phyloP scores from a whole-genome alignment of 1,140 invertebrate species.

The Scaptomyza graminum region DNA sequence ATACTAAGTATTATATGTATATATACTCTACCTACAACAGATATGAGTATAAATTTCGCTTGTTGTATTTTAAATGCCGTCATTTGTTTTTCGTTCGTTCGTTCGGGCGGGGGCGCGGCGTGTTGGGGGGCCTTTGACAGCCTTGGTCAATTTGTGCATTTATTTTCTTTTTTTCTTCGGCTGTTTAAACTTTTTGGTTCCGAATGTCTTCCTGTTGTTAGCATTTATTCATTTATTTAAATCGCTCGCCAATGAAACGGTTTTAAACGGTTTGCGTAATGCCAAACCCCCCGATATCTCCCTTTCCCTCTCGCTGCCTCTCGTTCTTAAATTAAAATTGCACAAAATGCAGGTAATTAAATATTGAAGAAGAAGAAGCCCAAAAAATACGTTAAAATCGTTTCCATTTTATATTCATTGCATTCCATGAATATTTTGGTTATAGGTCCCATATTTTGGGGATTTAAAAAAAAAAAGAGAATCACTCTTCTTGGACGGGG shows the following conservation, averaged over 20 bases:
- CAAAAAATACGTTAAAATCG: background rate
- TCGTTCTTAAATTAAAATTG: slow-evolving; percentile 27
- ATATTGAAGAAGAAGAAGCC: background rate
- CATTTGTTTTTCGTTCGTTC: slow-evolving; percentile 4
- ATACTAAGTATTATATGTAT: too few species aligned
- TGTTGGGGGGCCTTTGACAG: slow-evolving; percentile 9
- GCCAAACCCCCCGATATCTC: background rate
- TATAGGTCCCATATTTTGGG: too few species aligned
- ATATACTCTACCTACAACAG: too few species aligned
- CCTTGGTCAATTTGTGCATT: slow-evolving; percentile 28
- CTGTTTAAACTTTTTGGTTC: slow-evolving; percentile 7
- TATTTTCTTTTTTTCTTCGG: too few species aligned
- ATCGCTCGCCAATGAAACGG: slow-evolving; percentile 25
- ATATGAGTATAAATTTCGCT: slow-evolving; percentile 2
- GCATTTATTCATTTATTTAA: slow-evolving; percentile 40
- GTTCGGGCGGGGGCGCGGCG: too few species aligned
- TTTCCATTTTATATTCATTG: slow-evolving; percentile 43
- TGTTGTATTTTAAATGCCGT: slow-evolving; percentile 34
- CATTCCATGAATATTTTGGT: too few species aligned
- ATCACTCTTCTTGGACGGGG: too few species aligned
- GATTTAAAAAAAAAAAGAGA: too few species aligned
- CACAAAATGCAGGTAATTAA: slow-evolving; percentile 37
- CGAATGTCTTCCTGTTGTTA: slow-evolving; percentile 51
- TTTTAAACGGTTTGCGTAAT: slow-evolving; percentile 20
- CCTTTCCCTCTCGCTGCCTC: too few species aligned